A percentile compares a stretch with the other conserved stretches of the same genome.
phyloP scores from a whole-genome alignment of 2,797 vertebrate genomes.

The Gallinago stenura region DNA sequence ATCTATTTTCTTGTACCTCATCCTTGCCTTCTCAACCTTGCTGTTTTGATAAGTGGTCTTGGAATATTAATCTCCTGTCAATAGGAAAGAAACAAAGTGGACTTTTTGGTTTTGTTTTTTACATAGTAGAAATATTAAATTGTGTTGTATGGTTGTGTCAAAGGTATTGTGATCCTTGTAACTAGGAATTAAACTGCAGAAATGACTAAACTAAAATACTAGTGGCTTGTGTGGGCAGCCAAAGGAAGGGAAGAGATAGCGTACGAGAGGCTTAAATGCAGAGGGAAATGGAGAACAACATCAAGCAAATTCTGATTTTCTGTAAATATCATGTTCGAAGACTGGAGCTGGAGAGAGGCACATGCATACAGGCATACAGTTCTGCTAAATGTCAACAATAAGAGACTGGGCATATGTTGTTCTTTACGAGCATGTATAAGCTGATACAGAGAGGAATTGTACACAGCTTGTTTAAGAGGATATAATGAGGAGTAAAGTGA shows the following conservation, averaged over 20 bases:
- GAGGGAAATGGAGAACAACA: background rate
- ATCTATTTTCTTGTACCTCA: background rate
- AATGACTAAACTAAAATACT: background rate
- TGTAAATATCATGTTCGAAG: background rate
- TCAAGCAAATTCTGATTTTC: slow-evolving; percentile 1
- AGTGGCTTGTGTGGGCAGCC: background rate
- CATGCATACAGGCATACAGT: background rate
- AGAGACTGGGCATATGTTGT: background rate
- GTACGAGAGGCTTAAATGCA: background rate
- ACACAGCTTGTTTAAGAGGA: background rate
- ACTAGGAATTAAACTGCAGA: background rate
- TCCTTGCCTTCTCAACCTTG: background rate
- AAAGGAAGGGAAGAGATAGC: background rate
- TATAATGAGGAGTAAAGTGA: background rate
- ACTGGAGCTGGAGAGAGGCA: background rate
- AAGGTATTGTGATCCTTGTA: background rate
- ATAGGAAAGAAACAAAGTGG: background rate
- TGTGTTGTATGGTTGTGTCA: background rate
- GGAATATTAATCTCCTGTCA: background rate
- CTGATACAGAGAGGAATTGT: background rate
- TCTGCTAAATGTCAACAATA: slow-evolving; percentile 1
- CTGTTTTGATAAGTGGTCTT: background rate
- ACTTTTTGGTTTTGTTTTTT: background rate
- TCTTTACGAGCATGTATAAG: background rate
- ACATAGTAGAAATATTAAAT: background rate